Conservation (phyloP, 2,888 invertebrate genomes). For the Resseliella maxima region DNA sequence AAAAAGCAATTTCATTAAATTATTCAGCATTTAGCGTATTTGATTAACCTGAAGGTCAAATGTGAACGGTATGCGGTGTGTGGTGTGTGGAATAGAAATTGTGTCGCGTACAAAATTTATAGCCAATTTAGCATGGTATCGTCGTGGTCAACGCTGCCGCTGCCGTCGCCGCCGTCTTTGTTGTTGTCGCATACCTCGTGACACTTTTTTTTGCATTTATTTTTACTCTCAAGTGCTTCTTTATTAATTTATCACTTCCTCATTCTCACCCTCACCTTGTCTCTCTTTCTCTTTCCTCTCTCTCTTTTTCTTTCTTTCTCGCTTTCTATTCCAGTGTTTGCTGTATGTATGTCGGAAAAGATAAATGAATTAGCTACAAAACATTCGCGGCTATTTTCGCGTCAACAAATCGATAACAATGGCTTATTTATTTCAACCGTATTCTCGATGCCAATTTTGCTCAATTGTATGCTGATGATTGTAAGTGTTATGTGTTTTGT, state of each 20-base stretch:
- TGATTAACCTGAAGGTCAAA: neutral
- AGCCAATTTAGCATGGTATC: neutral
- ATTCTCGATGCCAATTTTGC: slow-evolving; percentile 89
- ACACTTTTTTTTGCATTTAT: neutral
- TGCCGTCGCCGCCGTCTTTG: slow-evolving; percentile 3
- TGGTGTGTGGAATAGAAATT: neutral
- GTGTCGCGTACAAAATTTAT: neutral
- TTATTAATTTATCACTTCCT: neutral
- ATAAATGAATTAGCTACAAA: slow-evolving; percentile 90
- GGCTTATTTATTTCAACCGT: slow-evolving; percentile 94
- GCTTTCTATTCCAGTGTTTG: slow-evolving; percentile 80
- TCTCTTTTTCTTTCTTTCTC: neutral
- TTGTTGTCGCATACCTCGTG: slow-evolving; percentile 57
- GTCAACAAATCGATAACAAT: slow-evolving; percentile 92
- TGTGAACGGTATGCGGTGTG: neutral
- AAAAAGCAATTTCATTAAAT: neutral
- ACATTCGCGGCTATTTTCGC: slow-evolving; percentile 88
- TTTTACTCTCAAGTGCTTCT: neutral
- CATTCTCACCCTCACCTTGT: no score
- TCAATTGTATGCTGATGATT: slow-evolving; percentile 94
- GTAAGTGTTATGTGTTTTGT: slow-evolving; percentile 72
- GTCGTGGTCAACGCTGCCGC: neutral
- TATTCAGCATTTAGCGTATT: slow-evolving; percentile 55
- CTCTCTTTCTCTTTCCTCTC: neutral
- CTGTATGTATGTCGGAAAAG: slow-evolving; percentile 92